These are phyloP conservation scores for Parazoanthus atlanticus DNA, from an alignment of 92 coral and sea anemone genomes.

Conservation along the genomic window DNA sequence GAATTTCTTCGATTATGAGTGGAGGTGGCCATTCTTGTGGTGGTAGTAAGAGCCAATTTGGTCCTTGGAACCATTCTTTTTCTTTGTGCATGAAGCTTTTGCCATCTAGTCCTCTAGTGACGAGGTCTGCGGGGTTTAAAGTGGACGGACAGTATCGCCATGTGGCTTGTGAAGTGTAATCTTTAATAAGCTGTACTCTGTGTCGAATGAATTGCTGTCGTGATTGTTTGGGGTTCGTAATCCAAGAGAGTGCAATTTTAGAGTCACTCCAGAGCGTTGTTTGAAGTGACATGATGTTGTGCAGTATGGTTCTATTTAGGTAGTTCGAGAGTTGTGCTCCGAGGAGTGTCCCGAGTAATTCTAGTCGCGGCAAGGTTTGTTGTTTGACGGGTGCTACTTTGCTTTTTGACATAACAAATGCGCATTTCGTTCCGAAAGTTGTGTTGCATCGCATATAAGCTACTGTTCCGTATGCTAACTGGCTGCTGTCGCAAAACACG, in stretches of 20 bases:
- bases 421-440: not conserved
- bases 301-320: conserved; percentile 11
- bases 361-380: conserved; percentile 49
- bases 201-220: conserved; percentile 48
- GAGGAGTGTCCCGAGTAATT: conserved; percentile 50
- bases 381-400: conserved; percentile 50
- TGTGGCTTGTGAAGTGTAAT: conserved; percentile 11
- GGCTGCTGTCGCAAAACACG: conserved; percentile 46
- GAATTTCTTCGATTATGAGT: conserved; percentile 15
- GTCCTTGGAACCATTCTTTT: conserved; percentile 48
- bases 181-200: conserved; percentile 36
- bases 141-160: conserved; percentile 56
- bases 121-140: conserved; percentile 61
- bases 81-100: conserved; percentile 38
- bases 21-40: conserved; percentile 5
- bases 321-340: conserved; percentile 52
- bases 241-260: conserved; percentile 34
- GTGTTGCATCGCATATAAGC: not conserved
- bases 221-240: not conserved
- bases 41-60: conserved; percentile 38
- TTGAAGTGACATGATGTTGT: not conserved
- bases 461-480: conserved; percentile 18
- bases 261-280: conserved; percentile 47
- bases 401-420: conserved; percentile 40
- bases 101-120: conserved; percentile 54